These are phyloP conservation scores for Euspilapteryx auroguttella DNA, from an alignment of 2,888 invertebrate species.

Conservation along the genomic window DNA sequence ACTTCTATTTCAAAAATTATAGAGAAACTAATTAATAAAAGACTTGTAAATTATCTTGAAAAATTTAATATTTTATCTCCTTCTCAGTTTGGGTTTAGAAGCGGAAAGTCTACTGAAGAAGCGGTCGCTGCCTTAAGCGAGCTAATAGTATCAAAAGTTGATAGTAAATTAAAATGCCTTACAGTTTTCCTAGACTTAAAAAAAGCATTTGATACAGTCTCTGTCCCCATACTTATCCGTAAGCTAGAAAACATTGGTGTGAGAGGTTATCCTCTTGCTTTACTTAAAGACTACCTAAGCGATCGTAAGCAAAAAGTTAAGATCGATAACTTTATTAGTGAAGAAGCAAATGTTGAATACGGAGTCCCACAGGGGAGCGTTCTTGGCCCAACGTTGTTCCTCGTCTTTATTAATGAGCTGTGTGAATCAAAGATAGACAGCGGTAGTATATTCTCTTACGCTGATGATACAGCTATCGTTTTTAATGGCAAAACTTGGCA, in stretches of 20 bases:
- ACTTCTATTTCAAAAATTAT: constrained; percentile 1
- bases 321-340: constrained; percentile 1
- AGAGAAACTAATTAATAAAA: constrained; percentile 2
- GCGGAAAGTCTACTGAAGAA: constrained; percentile 1
- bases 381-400: neutral
- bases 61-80: neutral
- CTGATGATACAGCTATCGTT: neutral
- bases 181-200: neutral
- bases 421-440: neutral
- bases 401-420: neutral
- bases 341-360: neutral
- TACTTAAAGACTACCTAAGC: constrained; percentile 1
- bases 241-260: constrained; percentile 4
- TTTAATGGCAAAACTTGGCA: neutral
- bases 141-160: neutral
- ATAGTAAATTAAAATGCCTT: neutral
- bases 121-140: neutral
- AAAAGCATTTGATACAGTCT: constrained; percentile 3
- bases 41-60: constrained; percentile 1
- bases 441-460: neutral
- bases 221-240: constrained; percentile 1
- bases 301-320: constrained; percentile 1
- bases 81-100: constrained; percentile 1
- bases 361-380: constrained; percentile 4
- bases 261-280: constrained; percentile 1